These are phyloP conservation scores for Zonitis immaculata DNA, from an alignment of 2,888 invertebrate genomes.

Conservation along the genomic window DNA sequence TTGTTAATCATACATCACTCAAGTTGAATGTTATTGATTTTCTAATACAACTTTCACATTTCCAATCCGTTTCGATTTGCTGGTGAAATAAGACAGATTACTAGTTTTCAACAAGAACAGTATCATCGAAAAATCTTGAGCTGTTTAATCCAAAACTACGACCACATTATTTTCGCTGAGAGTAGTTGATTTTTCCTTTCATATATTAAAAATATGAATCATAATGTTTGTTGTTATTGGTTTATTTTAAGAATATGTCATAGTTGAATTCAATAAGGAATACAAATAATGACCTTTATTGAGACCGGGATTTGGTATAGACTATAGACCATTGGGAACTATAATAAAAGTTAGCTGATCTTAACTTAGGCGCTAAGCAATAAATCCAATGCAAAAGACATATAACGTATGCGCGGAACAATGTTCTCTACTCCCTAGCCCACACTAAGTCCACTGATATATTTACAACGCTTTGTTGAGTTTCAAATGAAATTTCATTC, in stretches of 20 bases:
- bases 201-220: too few relatives aligned
- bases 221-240: too few relatives aligned
- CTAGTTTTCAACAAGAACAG: not conserved
- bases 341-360: slow-evolving; percentile 18
- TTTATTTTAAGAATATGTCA: not conserved
- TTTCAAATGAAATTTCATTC: slow-evolving; percentile 31
- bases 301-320: too few relatives aligned
- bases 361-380: slow-evolving; percentile 20
- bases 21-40: slow-evolving; percentile 3
- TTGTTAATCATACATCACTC: slow-evolving; percentile 5
- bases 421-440: slow-evolving; percentile 17
- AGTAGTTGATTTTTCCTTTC: too few relatives aligned
- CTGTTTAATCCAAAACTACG: not conserved
- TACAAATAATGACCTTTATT: not conserved
- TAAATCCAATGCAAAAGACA: slow-evolving; percentile 21
- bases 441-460: slow-evolving; percentile 23
- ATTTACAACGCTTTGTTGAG: slow-evolving; percentile 26
- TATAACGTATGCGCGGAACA: slow-evolving; percentile 21
- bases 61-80: slow-evolving; percentile 1
- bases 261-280: not conserved
- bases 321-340: too few relatives aligned
- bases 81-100: slow-evolving; percentile 3
- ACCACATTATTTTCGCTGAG: not conserved
- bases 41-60: slow-evolving; percentile 1
- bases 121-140: not conserved